phyloP scores from a whole-genome alignment of 1,140 invertebrate species.

The Drosophila nigrodunni region DNA sequence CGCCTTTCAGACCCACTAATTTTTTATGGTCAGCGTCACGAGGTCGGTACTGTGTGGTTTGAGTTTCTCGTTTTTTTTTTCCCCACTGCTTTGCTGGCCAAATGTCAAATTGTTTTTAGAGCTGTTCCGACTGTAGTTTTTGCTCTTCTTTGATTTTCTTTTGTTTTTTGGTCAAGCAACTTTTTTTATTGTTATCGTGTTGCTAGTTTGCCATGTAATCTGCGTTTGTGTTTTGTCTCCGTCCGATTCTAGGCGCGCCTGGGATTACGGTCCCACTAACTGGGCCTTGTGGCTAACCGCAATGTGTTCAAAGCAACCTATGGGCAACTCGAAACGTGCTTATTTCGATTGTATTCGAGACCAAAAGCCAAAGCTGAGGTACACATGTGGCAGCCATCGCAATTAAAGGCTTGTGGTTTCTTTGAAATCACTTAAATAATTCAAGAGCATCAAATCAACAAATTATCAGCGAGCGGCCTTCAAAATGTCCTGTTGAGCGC shows the following conservation, averaged over 20 bases:
- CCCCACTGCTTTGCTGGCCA: constrained; percentile 63
- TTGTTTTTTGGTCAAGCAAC: constrained; percentile 48
- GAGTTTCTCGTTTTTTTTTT: constrained; percentile 15
- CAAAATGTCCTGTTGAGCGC: neutral
- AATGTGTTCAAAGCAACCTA: constrained; percentile 61
- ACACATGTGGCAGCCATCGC: constrained; percentile 50
- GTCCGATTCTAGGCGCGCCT: constrained; percentile 62
- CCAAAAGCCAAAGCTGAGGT: constrained; percentile 26
- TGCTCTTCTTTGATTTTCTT: constrained; percentile 15
- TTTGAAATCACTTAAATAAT: constrained; percentile 30
- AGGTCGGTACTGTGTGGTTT: constrained; percentile 21
- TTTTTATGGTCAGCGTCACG: constrained; percentile 67
- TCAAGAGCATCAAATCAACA: constrained; percentile 2
- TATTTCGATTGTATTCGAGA: constrained; percentile 48
- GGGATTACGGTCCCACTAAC: constrained; percentile 56
- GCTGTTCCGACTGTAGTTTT: constrained; percentile 45
- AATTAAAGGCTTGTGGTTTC: constrained; percentile 70
- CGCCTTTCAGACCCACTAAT: constrained; percentile 71
- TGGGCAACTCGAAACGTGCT: constrained; percentile 59
- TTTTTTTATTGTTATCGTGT: constrained; percentile 75
- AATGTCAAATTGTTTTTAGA: constrained; percentile 83
- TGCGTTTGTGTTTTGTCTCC: constrained; percentile 33
- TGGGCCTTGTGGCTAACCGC: constrained; percentile 61
- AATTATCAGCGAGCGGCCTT: neutral
- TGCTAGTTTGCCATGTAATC: constrained; percentile 65